phyloP scores from a whole-genome alignment of 2,888 invertebrate genomes.

The Pseudeuparius sepicola region DNA sequence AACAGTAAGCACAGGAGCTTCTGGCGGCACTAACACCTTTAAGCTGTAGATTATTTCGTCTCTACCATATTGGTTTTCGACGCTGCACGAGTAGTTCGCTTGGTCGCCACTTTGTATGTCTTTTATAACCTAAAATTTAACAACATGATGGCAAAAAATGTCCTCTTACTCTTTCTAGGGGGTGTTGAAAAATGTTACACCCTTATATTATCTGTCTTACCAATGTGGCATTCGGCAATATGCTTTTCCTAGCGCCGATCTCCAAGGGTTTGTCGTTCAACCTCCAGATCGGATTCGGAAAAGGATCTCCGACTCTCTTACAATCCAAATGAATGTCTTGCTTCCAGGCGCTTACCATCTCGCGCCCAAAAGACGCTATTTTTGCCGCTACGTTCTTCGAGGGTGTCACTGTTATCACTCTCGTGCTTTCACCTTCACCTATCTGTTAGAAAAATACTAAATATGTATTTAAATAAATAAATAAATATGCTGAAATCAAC shows the following conservation, averaged over 20 bases:
- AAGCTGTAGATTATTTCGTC: constrained; percentile 75
- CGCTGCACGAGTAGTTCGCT: constrained; percentile 82
- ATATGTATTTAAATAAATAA: neutral
- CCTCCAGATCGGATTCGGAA: constrained; percentile 68
- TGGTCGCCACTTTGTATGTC: constrained; percentile 73
- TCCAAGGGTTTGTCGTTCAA: constrained; percentile 67
- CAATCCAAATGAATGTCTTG: constrained; percentile 75
- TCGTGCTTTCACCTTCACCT: constrained; percentile 75
- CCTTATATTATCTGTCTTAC: no score
- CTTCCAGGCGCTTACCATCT: constrained; percentile 77
- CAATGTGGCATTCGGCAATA: constrained; percentile 61
- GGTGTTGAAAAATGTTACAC: no score
- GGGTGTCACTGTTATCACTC: constrained; percentile 65
- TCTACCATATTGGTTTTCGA: constrained; percentile 73
- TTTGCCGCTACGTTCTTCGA: constrained; percentile 74
- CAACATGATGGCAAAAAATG: constrained; percentile 2
- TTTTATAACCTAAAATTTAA: constrained; percentile 42
- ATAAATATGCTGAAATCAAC: no score
- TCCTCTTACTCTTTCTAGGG: no score
- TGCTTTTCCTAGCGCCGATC: constrained; percentile 55
- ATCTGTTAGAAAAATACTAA: constrained; percentile 35
- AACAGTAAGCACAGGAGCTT: constrained; percentile 71
- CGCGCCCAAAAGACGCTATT: constrained; percentile 79
- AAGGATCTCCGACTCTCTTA: constrained; percentile 72
- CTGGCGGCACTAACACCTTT: constrained; percentile 72